Percentiles rank a stretch among this genome's conserved stretches.
Evolutionary conservation across 2,797 vertebrate species (phyloP).

Genomic region (Sphaeramia orbicularis): DNA sequence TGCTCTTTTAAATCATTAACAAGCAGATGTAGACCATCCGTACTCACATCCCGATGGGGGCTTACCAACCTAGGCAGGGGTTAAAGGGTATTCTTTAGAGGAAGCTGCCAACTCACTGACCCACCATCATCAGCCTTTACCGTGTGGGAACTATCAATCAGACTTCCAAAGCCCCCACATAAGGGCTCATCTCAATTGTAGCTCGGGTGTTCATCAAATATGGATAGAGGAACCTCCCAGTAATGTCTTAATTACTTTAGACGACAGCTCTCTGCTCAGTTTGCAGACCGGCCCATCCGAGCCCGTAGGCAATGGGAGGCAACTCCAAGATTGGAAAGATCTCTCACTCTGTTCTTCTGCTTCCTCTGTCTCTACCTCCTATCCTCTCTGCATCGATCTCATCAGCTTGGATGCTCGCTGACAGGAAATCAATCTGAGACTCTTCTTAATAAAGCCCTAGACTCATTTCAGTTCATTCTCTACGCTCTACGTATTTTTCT

Average conservation of each 20-base stretch:
- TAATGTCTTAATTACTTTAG: constrained; percentile 82
- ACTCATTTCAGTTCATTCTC: constrained; percentile 68
- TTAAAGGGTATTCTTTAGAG: constrained; percentile 68
- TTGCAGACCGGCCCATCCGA: constrained; percentile 56
- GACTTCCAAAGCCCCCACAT: constrained; percentile 45
- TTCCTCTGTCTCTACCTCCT: constrained; percentile 58
- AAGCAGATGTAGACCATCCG: constrained; percentile 78
- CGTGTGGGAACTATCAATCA: constrained; percentile 75
- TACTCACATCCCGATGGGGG: constrained; percentile 63
- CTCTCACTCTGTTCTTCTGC: constrained; percentile 58
- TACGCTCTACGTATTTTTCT: constrained; percentile 25
- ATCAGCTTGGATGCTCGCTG: constrained; percentile 68
- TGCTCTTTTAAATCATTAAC: constrained; percentile 84
- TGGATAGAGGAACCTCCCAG: constrained; percentile 77
- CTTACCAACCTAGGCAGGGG: constrained; percentile 61
- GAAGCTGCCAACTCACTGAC: constrained; percentile 63
- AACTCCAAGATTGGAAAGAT: constrained; percentile 64
- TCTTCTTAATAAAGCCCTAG: constrained; percentile 85
- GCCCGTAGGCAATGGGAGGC: constrained; percentile 48
- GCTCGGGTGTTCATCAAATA: constrained; percentile 83
- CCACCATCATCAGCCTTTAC: constrained; percentile 43
- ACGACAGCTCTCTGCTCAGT: constrained; percentile 60
- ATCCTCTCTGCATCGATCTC: constrained; percentile 77
- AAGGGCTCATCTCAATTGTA: constrained; percentile 71
- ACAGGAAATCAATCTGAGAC: constrained; percentile 85